Conservation (phyloP, 2,113 vertebrate species). For the Pachycephala philippinensis region DNA sequence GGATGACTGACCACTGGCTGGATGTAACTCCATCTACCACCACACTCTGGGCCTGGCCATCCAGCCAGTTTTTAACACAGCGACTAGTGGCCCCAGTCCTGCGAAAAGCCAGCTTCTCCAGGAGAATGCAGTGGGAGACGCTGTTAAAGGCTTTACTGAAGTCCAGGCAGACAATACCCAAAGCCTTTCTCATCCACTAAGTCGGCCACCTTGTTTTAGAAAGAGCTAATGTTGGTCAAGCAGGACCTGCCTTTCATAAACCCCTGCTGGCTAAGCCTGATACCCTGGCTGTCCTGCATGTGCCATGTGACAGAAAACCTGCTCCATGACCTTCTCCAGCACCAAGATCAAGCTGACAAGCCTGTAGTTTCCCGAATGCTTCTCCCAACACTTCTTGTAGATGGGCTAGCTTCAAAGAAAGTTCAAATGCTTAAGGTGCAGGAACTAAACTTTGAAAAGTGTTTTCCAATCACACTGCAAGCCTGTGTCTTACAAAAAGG, state of each 20-base stretch:
- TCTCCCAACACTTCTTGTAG: neutral
- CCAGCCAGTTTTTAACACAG: neutral
- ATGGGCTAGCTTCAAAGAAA: neutral
- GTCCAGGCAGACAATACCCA: neutral
- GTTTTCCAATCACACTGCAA: neutral
- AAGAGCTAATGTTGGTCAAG: neutral
- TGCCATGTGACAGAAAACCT: neutral
- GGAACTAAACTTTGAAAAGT: neutral
- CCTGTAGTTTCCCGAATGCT: neutral
- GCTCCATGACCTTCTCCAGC: neutral
- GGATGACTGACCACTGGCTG: too few relatives aligned
- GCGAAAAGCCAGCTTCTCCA: neutral
- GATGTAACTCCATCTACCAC: neutral
- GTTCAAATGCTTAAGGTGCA: neutral
- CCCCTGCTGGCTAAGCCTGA: neutral
- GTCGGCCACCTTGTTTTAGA: neutral
- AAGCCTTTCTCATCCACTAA: neutral
- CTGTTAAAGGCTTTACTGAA: neutral
- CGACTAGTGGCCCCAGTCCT: fast-evolving
- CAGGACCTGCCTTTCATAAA: neutral
- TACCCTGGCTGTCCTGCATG: neutral
- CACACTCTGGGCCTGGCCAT: too few relatives aligned
- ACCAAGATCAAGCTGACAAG: neutral
- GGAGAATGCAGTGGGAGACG: fast-evolving
- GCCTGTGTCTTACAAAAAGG: neutral